These are phyloP conservation scores for Crotalus tigris DNA, from an alignment of 2,113 vertebrate genomes.

Conservation along the genomic window DNA sequence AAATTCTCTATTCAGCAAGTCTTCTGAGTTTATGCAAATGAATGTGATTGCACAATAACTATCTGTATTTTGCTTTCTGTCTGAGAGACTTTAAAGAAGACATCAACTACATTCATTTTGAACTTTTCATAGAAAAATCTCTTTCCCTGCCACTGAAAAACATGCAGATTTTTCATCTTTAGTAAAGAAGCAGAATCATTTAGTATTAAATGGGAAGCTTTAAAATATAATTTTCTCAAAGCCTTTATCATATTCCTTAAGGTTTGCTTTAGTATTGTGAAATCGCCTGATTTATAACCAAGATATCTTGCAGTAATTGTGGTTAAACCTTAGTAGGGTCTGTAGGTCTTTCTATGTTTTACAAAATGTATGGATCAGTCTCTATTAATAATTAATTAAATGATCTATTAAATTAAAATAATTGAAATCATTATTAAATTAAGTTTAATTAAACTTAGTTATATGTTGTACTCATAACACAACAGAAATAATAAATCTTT, in stretches of 20 bases:
- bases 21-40: slow-evolving; percentile 32
- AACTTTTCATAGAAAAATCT: slow-evolving; percentile 30
- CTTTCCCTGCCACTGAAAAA: slow-evolving; percentile 23
- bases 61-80: slow-evolving; percentile 19
- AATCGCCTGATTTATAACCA: slow-evolving; percentile 18
- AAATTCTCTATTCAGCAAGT: slow-evolving; percentile 30
- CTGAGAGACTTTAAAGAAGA: slow-evolving; percentile 33
- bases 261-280: slow-evolving; percentile 20
- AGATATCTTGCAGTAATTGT: neutral
- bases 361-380: neutral
- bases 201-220: slow-evolving; percentile 24
- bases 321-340: neutral
- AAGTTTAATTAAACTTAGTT: too few species aligned
- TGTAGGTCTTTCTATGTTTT: neutral
- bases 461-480: too few species aligned
- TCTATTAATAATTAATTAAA: too few species aligned
- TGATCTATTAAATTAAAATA: too few species aligned
- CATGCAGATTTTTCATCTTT: slow-evolving; percentile 13
- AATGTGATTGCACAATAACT: slow-evolving; percentile 32
- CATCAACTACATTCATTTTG: slow-evolving; percentile 34
- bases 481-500: too few species aligned
- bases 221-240: slow-evolving; percentile 3
- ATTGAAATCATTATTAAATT: too few species aligned
- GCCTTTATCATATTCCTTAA: slow-evolving; percentile 8
- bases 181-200: slow-evolving; percentile 18